Percentiles rank a stretch among this genome's conserved stretches.
Evolutionary conservation across 2,888 invertebrate species (phyloP).

Genomic region (Rhamphomyia laevipes): DNA sequence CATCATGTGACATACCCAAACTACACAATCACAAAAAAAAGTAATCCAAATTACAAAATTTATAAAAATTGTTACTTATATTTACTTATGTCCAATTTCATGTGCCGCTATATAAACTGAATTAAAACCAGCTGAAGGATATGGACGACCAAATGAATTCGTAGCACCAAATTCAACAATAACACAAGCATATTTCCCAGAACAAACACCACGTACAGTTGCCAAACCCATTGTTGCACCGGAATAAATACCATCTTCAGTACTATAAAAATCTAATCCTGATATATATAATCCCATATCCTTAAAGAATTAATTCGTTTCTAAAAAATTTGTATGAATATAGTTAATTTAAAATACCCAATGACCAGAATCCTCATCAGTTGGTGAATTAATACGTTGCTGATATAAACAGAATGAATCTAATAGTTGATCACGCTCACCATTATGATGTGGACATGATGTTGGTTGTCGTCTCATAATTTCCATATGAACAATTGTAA

Average conservation of each 20-base stretch:
- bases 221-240: conserved; percentile 71
- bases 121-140: conserved; percentile 73
- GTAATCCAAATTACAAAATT: background rate
- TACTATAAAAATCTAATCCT: conserved; percentile 42
- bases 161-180: conserved; percentile 67
- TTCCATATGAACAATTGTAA: conserved; percentile 58
- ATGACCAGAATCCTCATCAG: conserved; percentile 34
- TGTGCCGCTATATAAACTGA: conserved; percentile 73
- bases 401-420: conserved; percentile 66
- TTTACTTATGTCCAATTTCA: conserved; percentile 75
- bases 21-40: conserved; percentile 33
- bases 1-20: conserved; percentile 72
- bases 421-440: conserved; percentile 54
- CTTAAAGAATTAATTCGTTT: conserved; percentile 41
- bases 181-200: conserved; percentile 59
- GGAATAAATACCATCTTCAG: conserved; percentile 55
- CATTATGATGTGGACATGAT: conserved; percentile 49
- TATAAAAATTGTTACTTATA: conserved; percentile 12
- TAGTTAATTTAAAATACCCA: no score
- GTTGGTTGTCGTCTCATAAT: conserved; percentile 54
- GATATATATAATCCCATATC: conserved; percentile 68
- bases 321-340: no score
- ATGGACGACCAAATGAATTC: conserved; percentile 61
- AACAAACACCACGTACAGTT: conserved; percentile 67
- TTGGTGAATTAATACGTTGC: conserved; percentile 49